phyloP scores from a whole-genome alignment of 2,888 invertebrate species.

The Malachius bipustulatus region DNA sequence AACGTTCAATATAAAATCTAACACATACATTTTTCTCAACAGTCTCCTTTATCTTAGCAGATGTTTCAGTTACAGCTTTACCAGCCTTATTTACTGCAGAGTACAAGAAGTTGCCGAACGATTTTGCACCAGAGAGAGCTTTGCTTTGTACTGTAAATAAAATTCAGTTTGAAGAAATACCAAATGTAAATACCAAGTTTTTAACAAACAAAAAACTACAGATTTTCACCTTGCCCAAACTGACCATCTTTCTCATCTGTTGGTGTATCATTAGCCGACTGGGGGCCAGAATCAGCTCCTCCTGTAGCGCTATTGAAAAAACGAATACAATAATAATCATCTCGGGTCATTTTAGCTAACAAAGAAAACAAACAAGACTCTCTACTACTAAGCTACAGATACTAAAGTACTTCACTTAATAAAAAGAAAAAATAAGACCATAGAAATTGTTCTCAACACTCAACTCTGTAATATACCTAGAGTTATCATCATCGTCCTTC shows the following conservation, averaged over 20 bases:
- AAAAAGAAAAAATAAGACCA: background rate
- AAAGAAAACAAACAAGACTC: conserved; percentile 4
- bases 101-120: conserved; percentile 84
- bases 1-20: conserved; percentile 2
- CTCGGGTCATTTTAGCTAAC: conserved; percentile 1
- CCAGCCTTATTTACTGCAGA: conserved; percentile 94
- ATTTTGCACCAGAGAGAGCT: conserved; percentile 81
- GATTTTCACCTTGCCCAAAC: conserved; percentile 56
- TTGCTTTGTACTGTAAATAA: conserved; percentile 68
- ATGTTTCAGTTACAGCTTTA: conserved; percentile 79
- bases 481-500: conserved; percentile 75
- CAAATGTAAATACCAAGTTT: too few relatives aligned
- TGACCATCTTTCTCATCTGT: conserved; percentile 70
- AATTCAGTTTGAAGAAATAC: too few relatives aligned
- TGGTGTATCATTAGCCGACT: conserved; percentile 65
- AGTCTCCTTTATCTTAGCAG: conserved; percentile 88
- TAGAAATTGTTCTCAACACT: background rate
- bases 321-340: conserved; percentile 9
- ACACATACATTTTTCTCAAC: conserved; percentile 88
- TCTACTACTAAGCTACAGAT: background rate
- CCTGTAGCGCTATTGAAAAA: conserved; percentile 64
- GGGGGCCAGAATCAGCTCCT: conserved; percentile 80
- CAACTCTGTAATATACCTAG: conserved; percentile 46
- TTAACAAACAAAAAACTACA: too few relatives aligned
- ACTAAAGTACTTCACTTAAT: background rate